These are phyloP conservation scores for Dastarcus helophoroides DNA, from an alignment of 2,888 invertebrate genomes.

Conservation along the genomic window DNA sequence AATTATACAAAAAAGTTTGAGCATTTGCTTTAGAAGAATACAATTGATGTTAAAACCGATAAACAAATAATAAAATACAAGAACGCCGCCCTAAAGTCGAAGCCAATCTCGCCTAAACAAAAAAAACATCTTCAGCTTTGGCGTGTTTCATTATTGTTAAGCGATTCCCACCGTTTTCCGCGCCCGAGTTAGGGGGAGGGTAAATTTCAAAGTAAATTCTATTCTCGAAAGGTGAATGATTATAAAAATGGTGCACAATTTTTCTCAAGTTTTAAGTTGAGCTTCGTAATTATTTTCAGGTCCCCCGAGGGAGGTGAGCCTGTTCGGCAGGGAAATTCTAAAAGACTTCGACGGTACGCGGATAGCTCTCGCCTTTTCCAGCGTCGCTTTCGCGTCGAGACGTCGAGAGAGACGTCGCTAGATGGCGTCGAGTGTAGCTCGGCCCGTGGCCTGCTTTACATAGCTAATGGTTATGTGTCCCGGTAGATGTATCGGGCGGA, in stretches of 20 bases:
- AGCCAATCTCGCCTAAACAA: no score
- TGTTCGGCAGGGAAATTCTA: constrained; percentile 23
- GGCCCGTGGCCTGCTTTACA: constrained; percentile 20
- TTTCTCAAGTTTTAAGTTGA: constrained; percentile 37
- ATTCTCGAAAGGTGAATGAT: constrained; percentile 36
- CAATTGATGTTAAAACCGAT: no score
- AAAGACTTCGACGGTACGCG: not conserved
- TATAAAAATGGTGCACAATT: constrained; percentile 37
- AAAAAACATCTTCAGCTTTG: no score
- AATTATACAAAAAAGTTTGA: no score
- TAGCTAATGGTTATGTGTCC: constrained; percentile 31
- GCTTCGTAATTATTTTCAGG: constrained; percentile 35
- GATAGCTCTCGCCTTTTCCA: not conserved
- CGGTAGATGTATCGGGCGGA: constrained; percentile 29
- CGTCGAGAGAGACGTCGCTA: not conserved
- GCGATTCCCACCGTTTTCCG: no score
- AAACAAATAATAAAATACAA: no score
- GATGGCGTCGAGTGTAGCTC: constrained; percentile 1
- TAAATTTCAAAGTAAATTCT: constrained; percentile 24
- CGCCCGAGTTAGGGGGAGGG: no score
- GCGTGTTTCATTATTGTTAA: no score
- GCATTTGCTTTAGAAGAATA: no score
- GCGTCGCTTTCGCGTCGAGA: not conserved
- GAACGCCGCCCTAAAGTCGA: no score
- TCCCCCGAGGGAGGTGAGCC: constrained; percentile 25